Conservation (phyloP, 2,113 vertebrate species). For the Trogon surrucura region DNA sequence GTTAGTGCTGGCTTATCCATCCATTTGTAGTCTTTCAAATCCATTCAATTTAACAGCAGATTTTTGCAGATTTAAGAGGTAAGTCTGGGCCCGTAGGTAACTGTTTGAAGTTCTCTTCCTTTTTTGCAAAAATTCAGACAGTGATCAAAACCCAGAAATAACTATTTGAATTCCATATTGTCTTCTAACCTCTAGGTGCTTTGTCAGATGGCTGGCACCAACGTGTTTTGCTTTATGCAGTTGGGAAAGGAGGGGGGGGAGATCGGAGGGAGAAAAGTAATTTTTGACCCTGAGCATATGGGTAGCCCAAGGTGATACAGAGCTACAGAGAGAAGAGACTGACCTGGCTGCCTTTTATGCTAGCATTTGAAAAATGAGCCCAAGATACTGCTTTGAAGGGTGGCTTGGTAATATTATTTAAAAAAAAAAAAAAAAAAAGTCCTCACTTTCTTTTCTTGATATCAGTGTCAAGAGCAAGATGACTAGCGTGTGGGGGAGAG, state of each 20-base stretch:
- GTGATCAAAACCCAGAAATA: background rate
- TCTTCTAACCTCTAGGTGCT: background rate
- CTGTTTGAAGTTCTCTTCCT: background rate
- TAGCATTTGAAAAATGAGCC: conserved; percentile 31
- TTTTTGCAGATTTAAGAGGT: background rate
- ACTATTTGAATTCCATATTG: background rate
- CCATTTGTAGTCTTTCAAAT: background rate
- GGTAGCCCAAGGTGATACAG: background rate
- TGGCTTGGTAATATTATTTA: background rate
- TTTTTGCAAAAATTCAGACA: background rate
- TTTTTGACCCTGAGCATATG: background rate
- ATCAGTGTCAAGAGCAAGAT: background rate
- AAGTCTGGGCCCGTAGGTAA: background rate
- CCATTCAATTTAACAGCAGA: background rate
- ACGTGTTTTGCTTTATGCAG: background rate
- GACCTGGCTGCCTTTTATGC: background rate
- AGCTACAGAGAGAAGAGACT: background rate
- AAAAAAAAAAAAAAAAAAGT: background rate
- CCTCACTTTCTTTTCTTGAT: background rate
- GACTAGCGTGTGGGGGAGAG: background rate
- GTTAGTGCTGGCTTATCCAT: background rate
- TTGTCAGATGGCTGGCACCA: background rate
- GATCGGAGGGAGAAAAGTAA: background rate
- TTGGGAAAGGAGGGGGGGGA: background rate
- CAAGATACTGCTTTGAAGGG: conserved; percentile 6